These are phyloP conservation scores for Electrona antarctica DNA, from an alignment of 2,113 vertebrate species.

Conservation along the genomic window DNA sequence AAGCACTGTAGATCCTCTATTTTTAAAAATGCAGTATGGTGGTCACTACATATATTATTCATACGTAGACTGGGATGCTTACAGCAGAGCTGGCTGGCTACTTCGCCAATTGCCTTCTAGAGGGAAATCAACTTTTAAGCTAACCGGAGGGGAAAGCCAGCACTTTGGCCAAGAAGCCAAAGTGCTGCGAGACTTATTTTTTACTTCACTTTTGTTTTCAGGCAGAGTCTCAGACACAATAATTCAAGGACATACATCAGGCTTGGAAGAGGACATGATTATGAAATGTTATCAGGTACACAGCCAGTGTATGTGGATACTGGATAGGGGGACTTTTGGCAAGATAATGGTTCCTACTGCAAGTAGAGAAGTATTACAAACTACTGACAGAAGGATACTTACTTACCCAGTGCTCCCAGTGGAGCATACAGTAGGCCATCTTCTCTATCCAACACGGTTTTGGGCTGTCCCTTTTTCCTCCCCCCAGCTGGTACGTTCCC, in stretches of 20 bases:
- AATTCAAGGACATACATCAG: constrained; percentile 63
- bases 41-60: constrained; percentile 68
- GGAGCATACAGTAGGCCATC: too few relatives aligned
- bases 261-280: constrained; percentile 46
- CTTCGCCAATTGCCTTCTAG: constrained; percentile 20
- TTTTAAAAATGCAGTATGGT: constrained; percentile 55
- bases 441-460: background rate
- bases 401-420: too few relatives aligned
- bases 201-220: constrained; percentile 39
- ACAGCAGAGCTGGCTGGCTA: constrained; percentile 11
- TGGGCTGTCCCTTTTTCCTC: background rate
- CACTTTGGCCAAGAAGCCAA: constrained; percentile 12
- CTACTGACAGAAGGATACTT: background rate
- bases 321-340: constrained; percentile 13
- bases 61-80: constrained; percentile 38
- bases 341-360: constrained; percentile 1
- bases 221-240: constrained; percentile 44
- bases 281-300: constrained; percentile 48
- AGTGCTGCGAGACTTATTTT: constrained; percentile 19
- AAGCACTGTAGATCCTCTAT: constrained; percentile 38
- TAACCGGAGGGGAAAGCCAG: constrained; percentile 21
- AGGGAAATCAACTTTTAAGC: constrained; percentile 44
- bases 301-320: background rate
- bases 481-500: background rate
- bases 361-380: background rate